These are phyloP conservation scores for Cephalopachus bancanus DNA, from an alignment of 2,797 vertebrate genomes.

Conservation along the genomic window DNA sequence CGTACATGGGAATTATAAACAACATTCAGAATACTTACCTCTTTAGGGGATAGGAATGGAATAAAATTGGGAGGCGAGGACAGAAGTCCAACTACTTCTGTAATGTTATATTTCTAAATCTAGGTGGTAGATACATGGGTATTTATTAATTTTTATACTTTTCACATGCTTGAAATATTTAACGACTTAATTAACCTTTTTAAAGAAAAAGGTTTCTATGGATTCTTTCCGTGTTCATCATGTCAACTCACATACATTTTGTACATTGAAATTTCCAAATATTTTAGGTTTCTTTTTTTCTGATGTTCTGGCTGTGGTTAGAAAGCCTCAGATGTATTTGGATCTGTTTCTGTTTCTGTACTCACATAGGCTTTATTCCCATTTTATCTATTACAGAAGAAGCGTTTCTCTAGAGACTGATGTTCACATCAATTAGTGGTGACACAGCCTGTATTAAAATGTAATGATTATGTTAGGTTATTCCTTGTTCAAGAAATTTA, in stretches of 20 bases:
- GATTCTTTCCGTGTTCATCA: not conserved
- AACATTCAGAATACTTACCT: not conserved
- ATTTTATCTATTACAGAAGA: not conserved
- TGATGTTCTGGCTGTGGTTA: not conserved
- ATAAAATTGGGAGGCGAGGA: not conserved
- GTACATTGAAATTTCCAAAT: not conserved
- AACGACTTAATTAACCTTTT: not conserved
- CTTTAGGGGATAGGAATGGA: not conserved
- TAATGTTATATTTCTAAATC: conserved; percentile 33
- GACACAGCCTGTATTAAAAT: not conserved
- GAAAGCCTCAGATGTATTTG: not conserved
- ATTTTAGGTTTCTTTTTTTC: conserved; percentile 43
- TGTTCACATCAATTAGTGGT: not conserved
- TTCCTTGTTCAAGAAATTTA: conserved; percentile 52
- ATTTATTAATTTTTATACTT: conserved; percentile 2
- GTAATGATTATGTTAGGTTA: conserved; percentile 17
- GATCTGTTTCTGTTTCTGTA: not conserved
- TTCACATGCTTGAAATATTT: conserved; percentile 13
- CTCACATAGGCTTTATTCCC: not conserved
- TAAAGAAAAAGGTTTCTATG: not conserved
- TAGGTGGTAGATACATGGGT: not conserved
- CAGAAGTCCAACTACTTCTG: not conserved
- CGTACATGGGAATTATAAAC: not conserved
- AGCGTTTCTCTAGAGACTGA: conserved; percentile 18
- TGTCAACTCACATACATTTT: not conserved